phyloP scores from a whole-genome alignment of 2,113 vertebrate genomes.

The Pituophis catenifer region DNA sequence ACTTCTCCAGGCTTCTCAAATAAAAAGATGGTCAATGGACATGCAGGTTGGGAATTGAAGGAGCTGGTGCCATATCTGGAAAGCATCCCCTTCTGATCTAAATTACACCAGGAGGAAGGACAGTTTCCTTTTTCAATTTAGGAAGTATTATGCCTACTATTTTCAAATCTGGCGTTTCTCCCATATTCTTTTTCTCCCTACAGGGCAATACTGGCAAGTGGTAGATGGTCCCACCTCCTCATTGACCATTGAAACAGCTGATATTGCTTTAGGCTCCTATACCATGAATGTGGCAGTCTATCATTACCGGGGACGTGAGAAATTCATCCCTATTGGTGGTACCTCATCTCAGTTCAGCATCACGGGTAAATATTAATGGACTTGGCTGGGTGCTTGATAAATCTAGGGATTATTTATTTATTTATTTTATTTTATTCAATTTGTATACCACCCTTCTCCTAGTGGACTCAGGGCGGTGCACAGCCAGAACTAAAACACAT shows the following conservation, averaged over 20 bases:
- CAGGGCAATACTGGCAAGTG: constrained; percentile 91
- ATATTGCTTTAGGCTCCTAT: constrained; percentile 80
- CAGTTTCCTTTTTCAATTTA: background rate
- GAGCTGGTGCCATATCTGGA: background rate
- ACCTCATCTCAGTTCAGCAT: constrained; percentile 80
- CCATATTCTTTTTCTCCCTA: background rate
- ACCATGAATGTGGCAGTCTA: constrained; percentile 90
- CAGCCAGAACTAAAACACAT: too few species aligned
- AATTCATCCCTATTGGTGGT: constrained; percentile 84
- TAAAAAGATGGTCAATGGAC: background rate
- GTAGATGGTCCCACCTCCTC: constrained; percentile 81
- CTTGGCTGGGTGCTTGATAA: background rate
- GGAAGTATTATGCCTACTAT: background rate
- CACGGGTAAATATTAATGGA: constrained; percentile 74
- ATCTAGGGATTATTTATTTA: background rate
- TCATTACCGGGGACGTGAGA: constrained; percentile 79
- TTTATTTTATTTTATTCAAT: too few species aligned
- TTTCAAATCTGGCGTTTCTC: background rate
- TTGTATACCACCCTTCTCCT: too few species aligned
- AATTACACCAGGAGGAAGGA: background rate
- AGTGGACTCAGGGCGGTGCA: too few species aligned
- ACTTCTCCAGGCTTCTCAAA: background rate
- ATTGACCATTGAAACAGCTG: constrained; percentile 79
- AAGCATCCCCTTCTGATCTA: background rate
- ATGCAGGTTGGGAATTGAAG: background rate